Base-by-base conservation (phyloP, 2,113 vertebrate genomes). In the Chaetodon auriga region DNA sequence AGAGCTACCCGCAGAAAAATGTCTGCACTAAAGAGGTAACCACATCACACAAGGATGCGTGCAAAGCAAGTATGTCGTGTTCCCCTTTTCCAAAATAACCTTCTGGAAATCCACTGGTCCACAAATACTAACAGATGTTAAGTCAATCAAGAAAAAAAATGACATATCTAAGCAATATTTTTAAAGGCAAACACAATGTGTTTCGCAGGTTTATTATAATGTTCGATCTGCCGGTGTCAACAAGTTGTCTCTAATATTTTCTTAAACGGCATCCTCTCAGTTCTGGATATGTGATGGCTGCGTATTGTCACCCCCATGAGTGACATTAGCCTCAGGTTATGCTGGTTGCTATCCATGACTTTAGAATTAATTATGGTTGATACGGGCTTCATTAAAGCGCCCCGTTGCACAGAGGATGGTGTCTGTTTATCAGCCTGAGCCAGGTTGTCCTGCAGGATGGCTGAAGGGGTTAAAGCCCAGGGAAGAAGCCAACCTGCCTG, bases 341-440 rank as follows among this genome's bases (percentile, higher is more conserved):
- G 81, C 76, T 91, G 81, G 77, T 82, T 82, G 70, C 87, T 78
- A 85, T 81, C 84, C 68, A 75, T 70, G 84, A 87, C 90, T 78
- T 86, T 84, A 84, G 78, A 92, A 93, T 93, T 90, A 93, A 94
- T 94, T 91, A 88, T 79, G 73, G 88, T 73, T 83, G 90, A 91
- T 91, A 78, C 82, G 41, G 83, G 81, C 78, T 85, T 93, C 83
- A 86, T 91, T 91, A 86, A 90, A 84, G 61, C 61, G 54, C 71
- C 81, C 84, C n/a, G 65, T 51, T 51, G 81, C 86, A 88, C 83
- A 63, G 79, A 89, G 79, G 72, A 65, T 15, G 64, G 84, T 68
- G 83, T 88, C 88, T 84, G 82, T 93, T 91, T 89, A 88, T 93
- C 91, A 89, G 75, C 2, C 75, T 18, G 65, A 83, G 89, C 76